A percentile compares a stretch with the other conserved stretches of the same genome.
Evolutionary conservation across 1,140 invertebrate species (phyloP).

Genomic region (Papilio dardanus): DNA sequence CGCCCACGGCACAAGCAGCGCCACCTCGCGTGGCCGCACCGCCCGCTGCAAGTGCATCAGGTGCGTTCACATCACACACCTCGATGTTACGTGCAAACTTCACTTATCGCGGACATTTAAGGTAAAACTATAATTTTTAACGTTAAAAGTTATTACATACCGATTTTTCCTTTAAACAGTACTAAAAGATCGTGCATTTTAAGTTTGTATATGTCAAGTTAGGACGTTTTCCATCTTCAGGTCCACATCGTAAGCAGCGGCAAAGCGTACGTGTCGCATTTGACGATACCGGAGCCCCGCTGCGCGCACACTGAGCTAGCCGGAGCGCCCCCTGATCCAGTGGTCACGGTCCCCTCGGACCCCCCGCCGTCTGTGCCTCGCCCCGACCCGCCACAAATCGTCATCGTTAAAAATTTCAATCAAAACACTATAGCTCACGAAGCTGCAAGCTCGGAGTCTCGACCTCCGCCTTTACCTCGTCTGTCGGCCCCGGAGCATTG

Average conservation of each 20-base stretch:
- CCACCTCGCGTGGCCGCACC: conserved; percentile 42
- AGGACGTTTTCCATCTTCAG: conserved; percentile 49
- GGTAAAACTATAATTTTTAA: neutral
- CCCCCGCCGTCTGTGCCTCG: conserved; percentile 34
- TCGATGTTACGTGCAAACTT: neutral
- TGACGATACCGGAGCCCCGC: conserved; percentile 39
- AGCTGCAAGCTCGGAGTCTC: conserved; percentile 45
- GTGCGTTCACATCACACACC: conserved; percentile 40
- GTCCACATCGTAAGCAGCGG: conserved; percentile 65
- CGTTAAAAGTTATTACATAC: too few species aligned
- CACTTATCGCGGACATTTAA: neutral
- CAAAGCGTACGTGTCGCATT: conserved; percentile 48
- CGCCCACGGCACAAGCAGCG: conserved; percentile 43
- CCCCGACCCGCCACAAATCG: conserved; percentile 58
- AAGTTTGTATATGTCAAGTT: neutral
- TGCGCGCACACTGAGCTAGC: conserved; percentile 41
- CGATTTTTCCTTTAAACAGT: neutral
- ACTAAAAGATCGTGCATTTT: neutral
- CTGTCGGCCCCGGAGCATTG: conserved; percentile 72
- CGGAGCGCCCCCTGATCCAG: conserved; percentile 41
- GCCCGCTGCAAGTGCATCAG: conserved; percentile 47
- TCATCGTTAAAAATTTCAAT: conserved; percentile 59
- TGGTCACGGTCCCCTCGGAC: conserved; percentile 51
- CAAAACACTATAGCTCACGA: conserved; percentile 50
- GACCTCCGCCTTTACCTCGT: conserved; percentile 54